Percentiles rank a stretch among this genome's conserved stretches.
phyloP scores from a whole-genome alignment of 2,888 invertebrate genomes.

The Cremastinae sp. region DNA sequence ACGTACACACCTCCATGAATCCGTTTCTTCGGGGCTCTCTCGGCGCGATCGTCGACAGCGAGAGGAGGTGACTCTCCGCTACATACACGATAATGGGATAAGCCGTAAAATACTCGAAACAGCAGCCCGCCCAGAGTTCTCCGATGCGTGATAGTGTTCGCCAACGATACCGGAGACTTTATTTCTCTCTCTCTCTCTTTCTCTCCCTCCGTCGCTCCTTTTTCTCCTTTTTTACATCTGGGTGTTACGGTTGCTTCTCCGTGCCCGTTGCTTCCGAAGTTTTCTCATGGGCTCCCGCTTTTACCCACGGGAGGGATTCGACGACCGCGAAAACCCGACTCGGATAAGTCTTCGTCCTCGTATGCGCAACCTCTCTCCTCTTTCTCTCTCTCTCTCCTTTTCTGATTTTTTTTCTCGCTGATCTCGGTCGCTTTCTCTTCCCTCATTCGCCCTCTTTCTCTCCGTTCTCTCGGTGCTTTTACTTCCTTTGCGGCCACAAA shows the following conservation, averaged over 20 bases:
- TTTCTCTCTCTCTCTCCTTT: neutral
- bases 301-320: slow-evolving; percentile 26
- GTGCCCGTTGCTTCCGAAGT: slow-evolving; percentile 40
- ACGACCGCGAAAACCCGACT: slow-evolving; percentile 39
- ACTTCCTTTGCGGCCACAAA: slow-evolving; percentile 48
- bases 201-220: too few relatives aligned
- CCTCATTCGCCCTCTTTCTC: slow-evolving; percentile 1
- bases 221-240: too few relatives aligned
- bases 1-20: slow-evolving; percentile 38
- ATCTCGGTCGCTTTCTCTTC: neutral
- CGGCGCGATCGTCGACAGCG: neutral
- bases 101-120: slow-evolving; percentile 59
- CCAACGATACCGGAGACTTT: slow-evolving; percentile 14
- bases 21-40: slow-evolving; percentile 15
- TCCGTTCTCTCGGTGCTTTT: slow-evolving; percentile 35
- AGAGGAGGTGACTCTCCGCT: neutral
- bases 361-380: slow-evolving; percentile 7
- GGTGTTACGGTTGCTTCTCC: slow-evolving; percentile 13
- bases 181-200: too few relatives aligned
- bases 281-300: slow-evolving; percentile 42
- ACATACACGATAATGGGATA: slow-evolving; percentile 40
- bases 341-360: slow-evolving; percentile 51
- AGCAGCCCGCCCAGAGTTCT: slow-evolving; percentile 37
- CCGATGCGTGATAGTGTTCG: slow-evolving; percentile 13
- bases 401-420: too few relatives aligned